Percentiles rank a stretch among this genome's conserved stretches.
Conservation (phyloP, 2,888 invertebrate genomes). For the Synanthedon tipuliformis region DNA sequence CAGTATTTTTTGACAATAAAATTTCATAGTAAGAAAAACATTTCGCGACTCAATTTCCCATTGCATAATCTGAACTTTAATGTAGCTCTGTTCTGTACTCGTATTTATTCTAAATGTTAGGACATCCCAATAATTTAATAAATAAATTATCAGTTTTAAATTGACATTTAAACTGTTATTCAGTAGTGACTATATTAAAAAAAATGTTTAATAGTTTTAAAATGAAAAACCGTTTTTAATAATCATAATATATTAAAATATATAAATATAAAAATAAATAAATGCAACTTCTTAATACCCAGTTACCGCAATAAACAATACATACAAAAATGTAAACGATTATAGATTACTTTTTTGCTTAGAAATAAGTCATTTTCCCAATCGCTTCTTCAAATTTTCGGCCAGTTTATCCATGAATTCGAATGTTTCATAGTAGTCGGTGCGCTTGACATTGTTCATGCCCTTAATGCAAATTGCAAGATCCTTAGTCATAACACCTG, state of each 20-base stretch:
- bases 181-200: too few species aligned
- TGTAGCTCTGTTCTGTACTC: too few species aligned
- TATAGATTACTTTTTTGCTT: constrained; percentile 36
- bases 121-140: too few species aligned
- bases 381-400: constrained; percentile 81
- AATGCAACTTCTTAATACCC: not conserved
- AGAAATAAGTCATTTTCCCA: constrained; percentile 63
- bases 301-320: not conserved
- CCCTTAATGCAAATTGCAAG: constrained; percentile 98
- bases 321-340: constrained; percentile 16
- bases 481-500: constrained; percentile 98
- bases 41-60: too few species aligned
- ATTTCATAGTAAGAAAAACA: too few species aligned
- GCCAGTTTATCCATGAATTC: constrained; percentile 96
- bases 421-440: constrained; percentile 96
- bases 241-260: not conserved
- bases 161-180: too few species aligned
- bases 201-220: too few species aligned
- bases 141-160: too few species aligned
- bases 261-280: not conserved
- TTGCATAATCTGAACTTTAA: too few species aligned
- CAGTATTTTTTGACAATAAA: too few species aligned
- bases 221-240: too few species aligned
- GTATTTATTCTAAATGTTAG: too few species aligned
- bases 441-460: constrained; percentile 79